A percentile compares a stretch with the other conserved stretches of the same genome.
phyloP scores from a whole-genome alignment of 2,113 vertebrate genomes.

The Rynchops niger region DNA sequence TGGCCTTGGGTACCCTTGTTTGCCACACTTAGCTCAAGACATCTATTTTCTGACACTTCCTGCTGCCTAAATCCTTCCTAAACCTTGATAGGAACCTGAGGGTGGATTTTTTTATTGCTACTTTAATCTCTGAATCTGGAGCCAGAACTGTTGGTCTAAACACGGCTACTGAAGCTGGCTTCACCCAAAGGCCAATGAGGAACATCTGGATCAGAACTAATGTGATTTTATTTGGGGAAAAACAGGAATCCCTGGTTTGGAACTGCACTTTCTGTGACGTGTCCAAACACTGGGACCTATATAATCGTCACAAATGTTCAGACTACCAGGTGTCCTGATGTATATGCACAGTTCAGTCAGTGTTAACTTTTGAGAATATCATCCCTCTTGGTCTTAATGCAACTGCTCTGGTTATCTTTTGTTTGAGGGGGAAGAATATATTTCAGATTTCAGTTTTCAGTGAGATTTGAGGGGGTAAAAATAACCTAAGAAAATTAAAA shows the following conservation, averaged over 20 bases:
- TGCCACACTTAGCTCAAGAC: not conserved
- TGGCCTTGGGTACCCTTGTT: not conserved
- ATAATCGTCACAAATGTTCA: not conserved
- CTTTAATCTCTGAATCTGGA: not conserved
- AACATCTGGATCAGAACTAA: not conserved
- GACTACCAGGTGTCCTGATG: fast-evolving
- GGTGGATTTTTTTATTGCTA: not conserved
- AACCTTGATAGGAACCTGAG: not conserved
- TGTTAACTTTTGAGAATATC: not conserved
- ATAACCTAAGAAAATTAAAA: not conserved
- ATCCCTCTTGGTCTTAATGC: not conserved
- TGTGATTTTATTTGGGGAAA: not conserved
- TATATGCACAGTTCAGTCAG: not conserved
- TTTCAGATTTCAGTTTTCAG: not conserved
- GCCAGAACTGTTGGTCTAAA: not conserved
- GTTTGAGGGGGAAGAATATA: not conserved
- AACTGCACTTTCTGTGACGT: fast-evolving
- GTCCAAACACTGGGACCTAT: not conserved
- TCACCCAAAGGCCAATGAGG: not conserved
- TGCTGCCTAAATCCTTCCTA: not conserved
- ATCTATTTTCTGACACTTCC: not conserved
- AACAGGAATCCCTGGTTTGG: fast-evolving
- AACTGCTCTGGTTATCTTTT: not conserved
- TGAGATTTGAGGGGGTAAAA: not conserved
- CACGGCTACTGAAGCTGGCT: not conserved